Base-by-base conservation (phyloP, 2,888 invertebrate species). In the Drosophila mettleri region DNA sequence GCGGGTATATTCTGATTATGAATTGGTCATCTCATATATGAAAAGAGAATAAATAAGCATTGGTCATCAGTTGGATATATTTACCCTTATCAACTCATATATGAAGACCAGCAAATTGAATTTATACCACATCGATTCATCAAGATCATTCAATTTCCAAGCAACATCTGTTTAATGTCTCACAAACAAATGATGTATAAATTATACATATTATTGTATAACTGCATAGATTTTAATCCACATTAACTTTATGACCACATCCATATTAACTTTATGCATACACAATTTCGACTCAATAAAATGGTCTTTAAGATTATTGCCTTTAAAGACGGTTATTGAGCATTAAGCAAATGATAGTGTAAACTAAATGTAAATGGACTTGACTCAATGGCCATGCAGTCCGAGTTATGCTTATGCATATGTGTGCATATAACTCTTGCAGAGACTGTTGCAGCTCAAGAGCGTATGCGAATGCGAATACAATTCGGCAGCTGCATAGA, bases 401-500 rank as follows among this genome's bases (percentile, higher is more conserved):
- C 3, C 6, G 16, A 45, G 16, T 18, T 6, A 16, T n/a, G 43
- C n/a, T 16, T 10, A 14, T 27, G 18, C 39, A 3, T 24, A 33
- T 33, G 8, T 41, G 41, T 33, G 22, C 14, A 45, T 22, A 36
- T 24, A 20, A 10, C 18, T 24, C 6, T 46, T 20, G 43, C 7
- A 27, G 57, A 12, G 41, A 34, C 8, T 54, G 53, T 53, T 41
- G 10, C 7, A 14, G 34, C 4, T 10, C 10, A 24, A 45, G 16
- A 29, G 45, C 45, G 45, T 10, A 18, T 14, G 48, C 33, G n/a
- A 53, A 20, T 27, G 45, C 10, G 34, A 27, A 10, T 39, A 34
- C 10, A 16, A 55, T 43, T 43, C 52, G 34, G 72, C 43, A 61
- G 45, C 68, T 31, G 20, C 43, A 60, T 57, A 43, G 53, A 54